Evolutionary conservation across 2,888 invertebrate species (phyloP).

Genomic region (Oscheius myriophilus): DNA sequence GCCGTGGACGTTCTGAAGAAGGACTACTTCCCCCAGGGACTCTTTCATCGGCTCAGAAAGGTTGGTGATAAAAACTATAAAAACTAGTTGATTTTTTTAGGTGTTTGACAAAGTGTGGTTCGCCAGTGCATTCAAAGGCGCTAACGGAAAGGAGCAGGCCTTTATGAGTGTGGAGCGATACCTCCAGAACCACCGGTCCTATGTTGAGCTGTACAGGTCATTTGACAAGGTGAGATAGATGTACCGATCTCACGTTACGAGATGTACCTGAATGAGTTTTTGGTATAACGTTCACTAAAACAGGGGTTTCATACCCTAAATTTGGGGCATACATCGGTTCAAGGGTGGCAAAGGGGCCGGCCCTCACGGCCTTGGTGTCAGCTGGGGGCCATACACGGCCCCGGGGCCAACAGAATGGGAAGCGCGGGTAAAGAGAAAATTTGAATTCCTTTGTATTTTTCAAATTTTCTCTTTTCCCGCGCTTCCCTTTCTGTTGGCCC

Average conservation of each 20-base stretch:
- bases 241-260: background rate
- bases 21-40: constrained; percentile 64
- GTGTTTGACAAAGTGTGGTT: constrained; percentile 82
- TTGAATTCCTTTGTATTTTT: too few species aligned
- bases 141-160: constrained; percentile 81
- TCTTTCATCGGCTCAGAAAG: constrained; percentile 57
- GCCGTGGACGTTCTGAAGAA: constrained; percentile 55
- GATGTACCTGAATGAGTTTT: background rate
- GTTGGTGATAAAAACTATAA: constrained; percentile 19
- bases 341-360: too few species aligned
- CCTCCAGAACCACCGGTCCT: constrained; percentile 80
- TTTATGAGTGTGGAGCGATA: constrained; percentile 79
- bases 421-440: too few species aligned
- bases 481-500: too few species aligned
- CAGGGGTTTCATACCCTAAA: too few species aligned
- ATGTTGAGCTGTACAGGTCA: constrained; percentile 75
- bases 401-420: too few species aligned
- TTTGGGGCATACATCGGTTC: too few species aligned
- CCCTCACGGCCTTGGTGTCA: too few species aligned
- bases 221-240: background rate
- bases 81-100: constrained; percentile 49
- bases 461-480: too few species aligned
- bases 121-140: constrained; percentile 87
- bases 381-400: too few species aligned
- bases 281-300: background rate